Conservation (phyloP, 2,113 vertebrate species). For the Zapornia atra region DNA sequence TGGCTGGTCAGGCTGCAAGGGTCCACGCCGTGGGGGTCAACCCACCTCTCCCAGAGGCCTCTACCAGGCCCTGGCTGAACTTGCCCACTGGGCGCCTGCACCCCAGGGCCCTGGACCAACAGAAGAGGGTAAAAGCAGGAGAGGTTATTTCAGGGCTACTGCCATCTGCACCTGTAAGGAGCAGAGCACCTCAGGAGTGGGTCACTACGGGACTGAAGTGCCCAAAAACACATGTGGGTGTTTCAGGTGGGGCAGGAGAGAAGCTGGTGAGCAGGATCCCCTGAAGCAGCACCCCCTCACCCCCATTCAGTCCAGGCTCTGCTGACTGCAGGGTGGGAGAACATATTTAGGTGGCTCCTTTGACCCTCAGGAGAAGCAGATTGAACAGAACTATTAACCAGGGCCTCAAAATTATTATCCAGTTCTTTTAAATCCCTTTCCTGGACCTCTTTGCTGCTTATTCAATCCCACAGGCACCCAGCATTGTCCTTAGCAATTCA, state of each 20-base stretch:
- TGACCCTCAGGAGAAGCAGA: not conserved
- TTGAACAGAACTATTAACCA: not conserved
- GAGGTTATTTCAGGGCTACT: not conserved
- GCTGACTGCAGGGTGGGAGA: not conserved
- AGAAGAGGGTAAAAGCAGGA: not conserved
- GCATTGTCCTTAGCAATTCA: constrained; percentile 25
- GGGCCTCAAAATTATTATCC: not conserved
- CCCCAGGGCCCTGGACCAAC: not conserved
- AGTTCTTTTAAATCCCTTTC: not conserved
- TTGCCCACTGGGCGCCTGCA: not conserved
- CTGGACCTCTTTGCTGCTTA: not conserved
- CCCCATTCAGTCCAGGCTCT: not conserved
- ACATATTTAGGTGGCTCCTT: not conserved
- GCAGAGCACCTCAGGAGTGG: not conserved
- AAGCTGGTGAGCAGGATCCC: rapidly evolving
- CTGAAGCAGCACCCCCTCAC: not conserved
- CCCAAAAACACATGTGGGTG: not conserved
- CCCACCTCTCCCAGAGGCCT: rapidly evolving
- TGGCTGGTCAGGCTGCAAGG: not conserved
- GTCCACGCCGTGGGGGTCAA: not conserved
- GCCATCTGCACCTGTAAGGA: not conserved
- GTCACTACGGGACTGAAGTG: not conserved
- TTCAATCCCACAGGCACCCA: not conserved
- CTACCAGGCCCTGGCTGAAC: not conserved
- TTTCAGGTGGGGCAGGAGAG: not conserved